These are phyloP conservation scores for Ciconia boyciana DNA, from an alignment of 2,113 vertebrate species.

Conservation along the genomic window DNA sequence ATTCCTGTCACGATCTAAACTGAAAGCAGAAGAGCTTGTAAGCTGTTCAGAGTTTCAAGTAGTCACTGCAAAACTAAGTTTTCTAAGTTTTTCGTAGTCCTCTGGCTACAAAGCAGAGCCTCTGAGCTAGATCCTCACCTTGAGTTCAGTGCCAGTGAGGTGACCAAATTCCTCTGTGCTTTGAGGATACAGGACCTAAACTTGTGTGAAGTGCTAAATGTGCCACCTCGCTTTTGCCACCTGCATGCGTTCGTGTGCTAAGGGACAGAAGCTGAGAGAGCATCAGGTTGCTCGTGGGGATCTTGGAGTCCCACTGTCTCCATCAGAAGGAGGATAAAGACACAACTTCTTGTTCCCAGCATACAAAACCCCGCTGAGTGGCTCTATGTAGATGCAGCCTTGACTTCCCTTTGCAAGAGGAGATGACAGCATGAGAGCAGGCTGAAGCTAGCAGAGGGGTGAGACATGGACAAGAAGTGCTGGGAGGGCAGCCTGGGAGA, in stretches of 20 bases:
- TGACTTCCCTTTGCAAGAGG: background rate
- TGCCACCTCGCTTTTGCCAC: background rate
- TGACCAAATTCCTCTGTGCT: background rate
- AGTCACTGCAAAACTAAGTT: background rate
- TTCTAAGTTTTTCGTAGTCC: background rate
- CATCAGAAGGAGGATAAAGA: background rate
- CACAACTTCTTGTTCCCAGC: background rate
- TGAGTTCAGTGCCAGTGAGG: background rate
- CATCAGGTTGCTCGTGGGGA: fast-evolving
- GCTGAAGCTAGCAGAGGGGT: background rate
- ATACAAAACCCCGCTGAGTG: background rate
- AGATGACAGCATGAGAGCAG: background rate
- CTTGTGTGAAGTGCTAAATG: background rate
- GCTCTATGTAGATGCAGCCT: background rate
- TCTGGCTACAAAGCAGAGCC: background rate
- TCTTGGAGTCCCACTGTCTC: background rate
- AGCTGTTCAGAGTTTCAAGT: background rate
- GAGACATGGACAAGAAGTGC: background rate
- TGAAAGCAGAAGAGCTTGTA: background rate
- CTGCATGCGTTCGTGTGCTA: background rate
- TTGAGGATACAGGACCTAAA: background rate
- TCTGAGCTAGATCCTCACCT: background rate
- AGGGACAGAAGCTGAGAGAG: background rate
- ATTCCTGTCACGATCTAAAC: background rate
- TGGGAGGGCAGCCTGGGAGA: background rate